These are phyloP conservation scores for Ceratotherium simum DNA, from an alignment of 2,113 vertebrate genomes.

Conservation along the genomic window DNA sequence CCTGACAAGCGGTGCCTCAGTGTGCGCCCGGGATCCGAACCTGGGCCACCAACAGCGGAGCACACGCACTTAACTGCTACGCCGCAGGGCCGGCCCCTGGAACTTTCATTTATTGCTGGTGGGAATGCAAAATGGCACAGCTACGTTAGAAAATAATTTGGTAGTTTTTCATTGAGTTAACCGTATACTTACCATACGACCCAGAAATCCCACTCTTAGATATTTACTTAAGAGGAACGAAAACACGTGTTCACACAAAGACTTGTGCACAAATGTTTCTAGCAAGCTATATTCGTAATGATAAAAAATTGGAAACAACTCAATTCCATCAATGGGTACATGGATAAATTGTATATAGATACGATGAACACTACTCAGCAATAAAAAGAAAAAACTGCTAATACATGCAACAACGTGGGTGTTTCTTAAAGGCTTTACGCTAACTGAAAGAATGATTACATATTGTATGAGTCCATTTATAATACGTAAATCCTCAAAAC, in stretches of 20 bases:
- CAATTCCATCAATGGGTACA: background rate
- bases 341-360: background rate
- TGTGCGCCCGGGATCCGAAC: no score
- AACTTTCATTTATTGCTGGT: background rate
- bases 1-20: no score
- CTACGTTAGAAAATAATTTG: background rate
- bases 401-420: background rate
- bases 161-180: background rate
- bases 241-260: background rate
- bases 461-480: background rate
- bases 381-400: background rate
- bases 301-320: background rate
- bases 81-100: no score
- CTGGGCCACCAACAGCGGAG: no score
- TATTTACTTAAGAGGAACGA: background rate
- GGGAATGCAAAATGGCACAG: background rate
- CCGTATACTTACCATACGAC: background rate
- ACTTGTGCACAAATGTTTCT: background rate
- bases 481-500: background rate
- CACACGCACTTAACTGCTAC: no score
- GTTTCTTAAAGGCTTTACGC: background rate
- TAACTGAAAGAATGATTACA: background rate
- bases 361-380: background rate
- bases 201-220: background rate
- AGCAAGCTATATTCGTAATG: background rate